Evolutionary conservation across 2,888 invertebrate species (phyloP).

Genomic region (Azorinus chamasolen): DNA sequence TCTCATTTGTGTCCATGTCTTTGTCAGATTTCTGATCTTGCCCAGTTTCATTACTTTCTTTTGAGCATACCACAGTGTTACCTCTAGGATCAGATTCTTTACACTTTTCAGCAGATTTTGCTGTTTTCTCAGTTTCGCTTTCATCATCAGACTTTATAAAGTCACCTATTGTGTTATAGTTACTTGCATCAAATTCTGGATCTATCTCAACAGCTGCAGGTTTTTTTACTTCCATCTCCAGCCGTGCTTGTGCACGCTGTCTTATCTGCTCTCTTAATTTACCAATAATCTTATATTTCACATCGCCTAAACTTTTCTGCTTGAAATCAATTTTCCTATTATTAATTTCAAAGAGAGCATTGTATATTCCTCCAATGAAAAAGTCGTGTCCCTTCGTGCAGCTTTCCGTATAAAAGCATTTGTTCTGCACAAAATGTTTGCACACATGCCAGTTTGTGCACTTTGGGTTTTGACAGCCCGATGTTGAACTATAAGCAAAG

Average conservation of each 20-base stretch:
- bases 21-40: neutral
- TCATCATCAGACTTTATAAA: constrained; percentile 4
- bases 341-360: too few species aligned
- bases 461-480: constrained; percentile 2
- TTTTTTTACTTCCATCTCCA: neutral
- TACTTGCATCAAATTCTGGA: constrained; percentile 44
- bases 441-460: constrained; percentile 47
- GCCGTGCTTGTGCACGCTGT: neutral
- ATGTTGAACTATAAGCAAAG: constrained; percentile 15
- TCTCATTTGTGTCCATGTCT: neutral
- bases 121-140: neutral
- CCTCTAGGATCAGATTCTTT: constrained; percentile 2
- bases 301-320: neutral
- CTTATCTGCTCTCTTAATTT: neutral
- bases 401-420: constrained; percentile 41
- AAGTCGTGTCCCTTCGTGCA: constrained; percentile 46
- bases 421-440: constrained; percentile 23
- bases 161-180: constrained; percentile 1
- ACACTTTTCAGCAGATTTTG: neutral
- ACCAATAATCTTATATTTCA: neutral
- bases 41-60: neutral
- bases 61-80: neutral
- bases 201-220: constrained; percentile 2
- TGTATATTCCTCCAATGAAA: constrained; percentile 20
- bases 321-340: constrained; percentile 2